phyloP scores from a whole-genome alignment of 2,113 vertebrate species.

The Ancistrus triradiatus region DNA sequence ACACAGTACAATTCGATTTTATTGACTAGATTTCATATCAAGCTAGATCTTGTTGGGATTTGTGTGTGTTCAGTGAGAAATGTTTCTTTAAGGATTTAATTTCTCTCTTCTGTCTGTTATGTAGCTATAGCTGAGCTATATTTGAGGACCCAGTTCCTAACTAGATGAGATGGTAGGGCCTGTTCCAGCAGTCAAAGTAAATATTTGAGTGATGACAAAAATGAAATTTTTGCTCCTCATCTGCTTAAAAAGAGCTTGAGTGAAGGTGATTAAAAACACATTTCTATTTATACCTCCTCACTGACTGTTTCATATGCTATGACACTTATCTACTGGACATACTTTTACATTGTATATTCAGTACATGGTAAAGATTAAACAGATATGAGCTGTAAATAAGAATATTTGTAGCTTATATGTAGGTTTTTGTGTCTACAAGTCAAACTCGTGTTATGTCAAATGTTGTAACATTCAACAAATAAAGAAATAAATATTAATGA shows the following conservation, averaged over 20 bases:
- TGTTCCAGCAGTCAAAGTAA: conserved; percentile 27
- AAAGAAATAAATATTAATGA: no score
- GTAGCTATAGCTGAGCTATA: conserved; percentile 21
- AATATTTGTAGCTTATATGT: no score
- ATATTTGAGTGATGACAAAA: conserved; percentile 39
- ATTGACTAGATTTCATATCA: conserved; percentile 14
- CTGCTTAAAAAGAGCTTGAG: conserved; percentile 8
- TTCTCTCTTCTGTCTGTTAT: conserved; percentile 5
- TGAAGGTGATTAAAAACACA: conserved; percentile 22
- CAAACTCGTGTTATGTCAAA: no score
- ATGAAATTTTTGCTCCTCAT: conserved; percentile 7
- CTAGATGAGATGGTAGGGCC: conserved; percentile 13
- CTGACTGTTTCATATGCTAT: conserved; percentile 3
- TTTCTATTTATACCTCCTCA: conserved; percentile 18
- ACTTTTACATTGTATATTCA: no score
- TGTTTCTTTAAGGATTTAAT: conserved; percentile 27
- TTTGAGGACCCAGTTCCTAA: conserved; percentile 3
- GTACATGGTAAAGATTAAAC: no score
- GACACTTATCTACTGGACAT: conserved; percentile 10
- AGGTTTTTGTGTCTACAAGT: no score
- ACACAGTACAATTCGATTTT: conserved; percentile 10
- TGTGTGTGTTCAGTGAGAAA: conserved; percentile 20
- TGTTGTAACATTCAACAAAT: no score
- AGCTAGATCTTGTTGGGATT: background rate
- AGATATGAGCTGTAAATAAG: no score